These are phyloP conservation scores for Acrobasis consociella DNA, from an alignment of 2,888 invertebrate species.

Conservation along the genomic window DNA sequence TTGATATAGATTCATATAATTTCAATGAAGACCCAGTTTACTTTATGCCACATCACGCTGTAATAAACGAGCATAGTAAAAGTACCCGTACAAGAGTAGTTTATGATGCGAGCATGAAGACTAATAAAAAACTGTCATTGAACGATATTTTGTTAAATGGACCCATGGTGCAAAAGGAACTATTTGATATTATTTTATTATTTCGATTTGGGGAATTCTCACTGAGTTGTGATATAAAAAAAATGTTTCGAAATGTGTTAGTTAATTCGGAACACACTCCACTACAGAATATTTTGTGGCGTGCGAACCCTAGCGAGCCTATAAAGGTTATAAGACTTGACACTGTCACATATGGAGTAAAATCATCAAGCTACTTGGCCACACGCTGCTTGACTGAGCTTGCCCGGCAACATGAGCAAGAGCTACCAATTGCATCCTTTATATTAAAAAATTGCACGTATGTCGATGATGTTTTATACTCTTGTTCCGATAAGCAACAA, in stretches of 20 bases:
- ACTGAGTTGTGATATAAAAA: neutral
- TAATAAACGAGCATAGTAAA: too few species aligned
- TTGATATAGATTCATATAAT: too few species aligned
- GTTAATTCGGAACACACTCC: neutral
- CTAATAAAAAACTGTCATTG: too few species aligned
- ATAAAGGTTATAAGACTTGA: neutral
- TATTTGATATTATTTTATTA: too few species aligned
- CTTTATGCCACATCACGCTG: too few species aligned
- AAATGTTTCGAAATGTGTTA: neutral
- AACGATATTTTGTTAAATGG: too few species aligned
- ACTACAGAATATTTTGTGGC: neutral
- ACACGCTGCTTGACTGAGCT: neutral
- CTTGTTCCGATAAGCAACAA: neutral
- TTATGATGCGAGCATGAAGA: too few species aligned
- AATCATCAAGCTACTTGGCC: constrained; percentile 2
- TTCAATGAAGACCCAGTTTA: too few species aligned
- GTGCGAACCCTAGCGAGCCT: neutral
- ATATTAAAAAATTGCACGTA: neutral
- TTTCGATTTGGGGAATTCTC: neutral
- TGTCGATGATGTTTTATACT: neutral
- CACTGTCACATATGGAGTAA: too few species aligned
- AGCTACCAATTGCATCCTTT: neutral
- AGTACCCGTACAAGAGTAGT: too few species aligned
- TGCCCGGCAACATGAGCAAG: neutral
- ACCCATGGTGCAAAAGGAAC: too few species aligned